phyloP scores from a whole-genome alignment of 1,140 invertebrate genomes.

The Drosophila micromelanica region DNA sequence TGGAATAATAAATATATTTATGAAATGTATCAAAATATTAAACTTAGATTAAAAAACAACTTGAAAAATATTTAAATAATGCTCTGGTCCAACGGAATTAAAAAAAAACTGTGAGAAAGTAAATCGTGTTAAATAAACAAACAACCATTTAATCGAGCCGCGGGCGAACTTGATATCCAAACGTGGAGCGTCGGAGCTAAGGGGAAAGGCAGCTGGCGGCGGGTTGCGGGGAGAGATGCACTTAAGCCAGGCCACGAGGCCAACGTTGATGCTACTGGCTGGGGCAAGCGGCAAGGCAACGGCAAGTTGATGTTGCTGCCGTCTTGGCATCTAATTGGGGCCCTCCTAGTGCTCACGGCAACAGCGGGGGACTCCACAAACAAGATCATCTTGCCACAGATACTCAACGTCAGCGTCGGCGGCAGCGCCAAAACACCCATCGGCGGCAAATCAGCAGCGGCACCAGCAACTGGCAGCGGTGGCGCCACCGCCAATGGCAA shows the following conservation, averaged over 20 bases:
- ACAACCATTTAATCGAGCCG: constrained; percentile 13
- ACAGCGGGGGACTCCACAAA: constrained; percentile 83
- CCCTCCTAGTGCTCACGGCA: constrained; percentile 83
- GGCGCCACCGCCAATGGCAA: constrained; percentile 52
- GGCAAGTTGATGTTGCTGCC: constrained; percentile 84
- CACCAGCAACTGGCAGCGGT: constrained; percentile 18
- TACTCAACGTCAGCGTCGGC: constrained; percentile 56
- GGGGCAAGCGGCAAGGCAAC: constrained; percentile 51
- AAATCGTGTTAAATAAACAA: constrained; percentile 20
- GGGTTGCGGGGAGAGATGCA: constrained; percentile 50
- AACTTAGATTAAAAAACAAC: neutral
- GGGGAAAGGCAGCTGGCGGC: constrained; percentile 10
- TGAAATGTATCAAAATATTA: neutral
- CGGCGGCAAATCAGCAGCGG: constrained; percentile 47
- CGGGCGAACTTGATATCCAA: constrained; percentile 3
- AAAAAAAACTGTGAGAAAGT: neutral
- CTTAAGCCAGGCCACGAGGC: constrained; percentile 65
- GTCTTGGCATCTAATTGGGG: constrained; percentile 82
- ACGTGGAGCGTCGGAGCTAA: constrained; percentile 18
- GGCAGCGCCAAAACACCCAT: constrained; percentile 52
- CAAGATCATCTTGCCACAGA: constrained; percentile 78
- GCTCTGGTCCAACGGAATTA: neutral
- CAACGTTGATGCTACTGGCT: constrained; percentile 61
- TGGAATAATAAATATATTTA: too few species aligned
- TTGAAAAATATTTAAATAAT: neutral